Evolutionary conservation across 2,113 vertebrate species (phyloP).

Genomic region (Vanacampus margaritifer): DNA sequence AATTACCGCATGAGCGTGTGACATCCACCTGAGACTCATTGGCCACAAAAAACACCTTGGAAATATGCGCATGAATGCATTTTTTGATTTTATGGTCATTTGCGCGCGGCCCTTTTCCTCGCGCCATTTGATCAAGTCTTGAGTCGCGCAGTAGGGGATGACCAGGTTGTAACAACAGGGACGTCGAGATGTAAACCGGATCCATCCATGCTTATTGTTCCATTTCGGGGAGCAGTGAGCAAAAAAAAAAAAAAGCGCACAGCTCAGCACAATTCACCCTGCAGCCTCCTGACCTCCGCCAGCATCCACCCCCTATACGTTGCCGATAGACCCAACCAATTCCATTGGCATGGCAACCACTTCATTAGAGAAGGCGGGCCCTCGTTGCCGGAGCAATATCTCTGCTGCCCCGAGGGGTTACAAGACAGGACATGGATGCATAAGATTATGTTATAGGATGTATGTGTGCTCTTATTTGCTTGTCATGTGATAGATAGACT

Average conservation of each 20-base stretch:
- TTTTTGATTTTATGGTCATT: constrained; percentile 39
- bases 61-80: constrained; percentile 16
- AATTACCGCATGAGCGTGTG: constrained; percentile 8
- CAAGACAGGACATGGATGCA: constrained; percentile 33
- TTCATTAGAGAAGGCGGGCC: constrained; percentile 70
- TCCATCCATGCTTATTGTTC: constrained; percentile 32
- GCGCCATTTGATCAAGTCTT: background rate
- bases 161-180: constrained; percentile 6
- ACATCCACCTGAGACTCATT: constrained; percentile 16
- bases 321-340: constrained; percentile 30
- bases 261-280: constrained; percentile 52
- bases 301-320: background rate
- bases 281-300: background rate
- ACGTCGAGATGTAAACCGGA: constrained; percentile 19
- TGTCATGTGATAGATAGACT: constrained; percentile 2
- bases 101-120: constrained; percentile 15
- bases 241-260: constrained; percentile 59
- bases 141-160: constrained; percentile 12
- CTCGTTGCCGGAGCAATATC: constrained; percentile 68
- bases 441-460: constrained; percentile 8
- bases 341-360: constrained; percentile 74
- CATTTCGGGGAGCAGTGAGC: constrained; percentile 37
- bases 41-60: constrained; percentile 13
- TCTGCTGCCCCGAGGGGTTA: constrained; percentile 64
- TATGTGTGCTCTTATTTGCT: constrained; percentile 10